These are phyloP conservation scores for Nothocercus julius DNA, from an alignment of 2,113 vertebrate genomes.

Conservation along the genomic window DNA sequence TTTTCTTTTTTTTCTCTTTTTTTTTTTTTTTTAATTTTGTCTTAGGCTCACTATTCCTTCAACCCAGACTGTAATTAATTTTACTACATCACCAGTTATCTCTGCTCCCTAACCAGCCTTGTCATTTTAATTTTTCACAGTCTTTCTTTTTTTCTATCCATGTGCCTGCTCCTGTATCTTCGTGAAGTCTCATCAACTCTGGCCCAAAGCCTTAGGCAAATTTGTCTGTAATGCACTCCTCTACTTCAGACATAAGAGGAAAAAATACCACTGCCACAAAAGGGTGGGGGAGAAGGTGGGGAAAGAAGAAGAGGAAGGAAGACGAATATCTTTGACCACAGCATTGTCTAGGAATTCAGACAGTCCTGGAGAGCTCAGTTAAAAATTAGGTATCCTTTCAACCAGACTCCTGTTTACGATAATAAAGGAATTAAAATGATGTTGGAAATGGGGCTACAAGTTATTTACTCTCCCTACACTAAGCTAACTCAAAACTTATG, in stretches of 20 bases:
- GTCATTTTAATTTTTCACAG: conserved; percentile 76
- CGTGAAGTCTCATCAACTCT: conserved; percentile 62
- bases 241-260: conserved; percentile 33
- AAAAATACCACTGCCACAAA: conserved; percentile 13
- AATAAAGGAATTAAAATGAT: neutral
- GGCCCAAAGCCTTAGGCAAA: conserved; percentile 65
- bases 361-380: neutral
- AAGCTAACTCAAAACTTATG: neutral
- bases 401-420: neutral
- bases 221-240: conserved; percentile 48
- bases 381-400: neutral
- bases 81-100: conserved; percentile 71
- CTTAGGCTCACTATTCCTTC: conserved; percentile 51
- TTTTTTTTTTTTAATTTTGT: conserved; percentile 59
- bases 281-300: accelerated
- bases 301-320: neutral
- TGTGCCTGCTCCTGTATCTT: conserved; percentile 61
- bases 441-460: neutral
- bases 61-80: conserved; percentile 68
- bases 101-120: conserved; percentile 66
- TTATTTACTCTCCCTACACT: neutral
- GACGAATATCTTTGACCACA: neutral
- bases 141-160: conserved; percentile 54
- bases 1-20: neutral
- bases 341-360: neutral